A percentile compares a stretch with the other conserved stretches of the same genome.
Evolutionary conservation across 2,113 vertebrate genomes (phyloP).

Genomic region (Pluvialis apricaria): DNA sequence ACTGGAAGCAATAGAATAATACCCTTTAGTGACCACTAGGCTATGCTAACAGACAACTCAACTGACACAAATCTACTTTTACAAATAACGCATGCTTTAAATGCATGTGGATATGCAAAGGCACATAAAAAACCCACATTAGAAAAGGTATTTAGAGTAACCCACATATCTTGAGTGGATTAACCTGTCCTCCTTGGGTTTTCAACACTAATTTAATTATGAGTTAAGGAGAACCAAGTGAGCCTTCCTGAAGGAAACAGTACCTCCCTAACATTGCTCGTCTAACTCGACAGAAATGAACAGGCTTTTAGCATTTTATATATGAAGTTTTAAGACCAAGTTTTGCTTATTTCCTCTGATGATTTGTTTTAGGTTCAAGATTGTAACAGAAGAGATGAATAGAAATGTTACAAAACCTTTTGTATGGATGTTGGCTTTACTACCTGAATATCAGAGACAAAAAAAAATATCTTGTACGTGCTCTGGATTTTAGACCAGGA

Average conservation of each 20-base stretch:
- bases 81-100: not conserved
- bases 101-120: not conserved
- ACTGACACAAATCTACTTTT: not conserved
- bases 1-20: not conserved
- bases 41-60: conserved; percentile 66
- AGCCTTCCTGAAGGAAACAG: not conserved
- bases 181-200: not conserved
- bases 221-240: not conserved
- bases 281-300: not conserved
- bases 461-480: not conserved
- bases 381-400: not conserved
- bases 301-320: not conserved
- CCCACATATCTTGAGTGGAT: not conserved
- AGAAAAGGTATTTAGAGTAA: not conserved
- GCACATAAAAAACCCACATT: not conserved
- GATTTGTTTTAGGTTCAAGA: not conserved
- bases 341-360: not conserved
- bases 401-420: not conserved
- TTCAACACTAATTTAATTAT: not conserved
- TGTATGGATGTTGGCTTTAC: not conserved
- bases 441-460: not conserved
- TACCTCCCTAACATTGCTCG: not conserved
- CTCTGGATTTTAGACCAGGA: not conserved
- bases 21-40: conserved; percentile 70
- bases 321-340: not conserved